Conservation (phyloP, 2,797 vertebrate genomes). For the Myotis myotis region DNA sequence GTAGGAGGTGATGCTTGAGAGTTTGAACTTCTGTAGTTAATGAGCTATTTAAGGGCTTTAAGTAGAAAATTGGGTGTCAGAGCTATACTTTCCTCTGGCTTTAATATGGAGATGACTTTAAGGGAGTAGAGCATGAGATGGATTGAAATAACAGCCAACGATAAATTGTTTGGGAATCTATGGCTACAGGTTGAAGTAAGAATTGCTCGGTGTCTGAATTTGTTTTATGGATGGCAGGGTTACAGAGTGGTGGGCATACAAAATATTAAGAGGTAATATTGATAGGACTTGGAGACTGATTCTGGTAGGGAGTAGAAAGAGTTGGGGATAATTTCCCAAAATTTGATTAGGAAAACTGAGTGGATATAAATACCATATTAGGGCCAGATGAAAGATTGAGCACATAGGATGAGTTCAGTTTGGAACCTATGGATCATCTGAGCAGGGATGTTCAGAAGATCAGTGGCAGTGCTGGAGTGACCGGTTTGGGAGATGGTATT, state of each 20-base stretch:
- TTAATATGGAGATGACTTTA: not conserved
- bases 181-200: not conserved
- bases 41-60: not conserved
- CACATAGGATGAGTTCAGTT: not conserved
- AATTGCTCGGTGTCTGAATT: not conserved
- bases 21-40: not conserved
- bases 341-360: not conserved
- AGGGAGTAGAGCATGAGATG: not conserved
- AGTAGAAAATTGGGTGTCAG: not conserved
- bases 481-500: not conserved
- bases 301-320: not conserved
- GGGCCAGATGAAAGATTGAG: not conserved
- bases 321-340: not conserved
- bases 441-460: not conserved
- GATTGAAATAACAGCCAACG: not conserved
- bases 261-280: not conserved
- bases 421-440: not conserved
- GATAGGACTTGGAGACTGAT: not conserved
- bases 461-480: not conserved
- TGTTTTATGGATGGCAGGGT: not conserved
- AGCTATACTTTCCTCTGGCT: not conserved
- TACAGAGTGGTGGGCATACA: not conserved
- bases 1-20: not conserved
- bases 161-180: not conserved
- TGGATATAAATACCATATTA: not conserved